A percentile compares a stretch with the other conserved stretches of the same genome.
These are phyloP conservation scores for Polydrusus cervinus DNA, from an alignment of 2,888 invertebrate species.

Conservation along the genomic window DNA sequence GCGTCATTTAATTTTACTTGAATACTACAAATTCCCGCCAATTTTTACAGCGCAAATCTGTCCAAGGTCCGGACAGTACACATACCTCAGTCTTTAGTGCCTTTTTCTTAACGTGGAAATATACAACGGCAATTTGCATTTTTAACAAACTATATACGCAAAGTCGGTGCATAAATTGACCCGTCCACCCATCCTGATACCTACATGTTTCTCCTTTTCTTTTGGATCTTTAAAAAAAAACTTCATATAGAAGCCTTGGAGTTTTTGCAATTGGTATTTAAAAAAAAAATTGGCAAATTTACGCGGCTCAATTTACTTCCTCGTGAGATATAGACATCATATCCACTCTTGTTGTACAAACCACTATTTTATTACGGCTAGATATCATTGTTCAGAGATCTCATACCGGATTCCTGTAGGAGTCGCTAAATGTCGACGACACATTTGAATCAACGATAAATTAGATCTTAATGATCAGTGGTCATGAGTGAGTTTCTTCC, in stretches of 20 bases:
- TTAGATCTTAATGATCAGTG: too few relatives aligned
- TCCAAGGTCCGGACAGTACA: constrained; percentile 29
- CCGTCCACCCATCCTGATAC: constrained; percentile 36
- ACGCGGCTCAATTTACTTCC: too few relatives aligned
- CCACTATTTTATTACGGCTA: too few relatives aligned
- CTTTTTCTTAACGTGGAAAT: constrained; percentile 45
- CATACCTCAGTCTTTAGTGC: constrained; percentile 23
- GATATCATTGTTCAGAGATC: too few relatives aligned
- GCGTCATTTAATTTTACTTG: constrained; percentile 47
- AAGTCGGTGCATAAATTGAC: constrained; percentile 44
- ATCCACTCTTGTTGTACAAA: too few relatives aligned
- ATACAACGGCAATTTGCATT: constrained; percentile 51
- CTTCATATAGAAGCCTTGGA: constrained; percentile 11
- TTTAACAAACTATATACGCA: constrained; percentile 49
- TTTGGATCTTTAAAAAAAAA: constrained; percentile 6
- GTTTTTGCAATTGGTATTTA: constrained; percentile 23
- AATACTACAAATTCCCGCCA: constrained; percentile 43
- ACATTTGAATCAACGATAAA: too few relatives aligned
- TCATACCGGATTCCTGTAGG: too few relatives aligned
- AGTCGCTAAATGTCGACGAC: too few relatives aligned
- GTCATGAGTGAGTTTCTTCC: too few relatives aligned
- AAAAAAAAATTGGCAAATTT: too few relatives aligned
- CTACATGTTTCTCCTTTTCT: constrained; percentile 7
- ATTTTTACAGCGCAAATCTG: constrained; percentile 21
- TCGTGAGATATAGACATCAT: too few relatives aligned